Evolutionary conservation across 2,888 invertebrate genomes (phyloP).

Genomic region (Sarcophaga variegata): DNA sequence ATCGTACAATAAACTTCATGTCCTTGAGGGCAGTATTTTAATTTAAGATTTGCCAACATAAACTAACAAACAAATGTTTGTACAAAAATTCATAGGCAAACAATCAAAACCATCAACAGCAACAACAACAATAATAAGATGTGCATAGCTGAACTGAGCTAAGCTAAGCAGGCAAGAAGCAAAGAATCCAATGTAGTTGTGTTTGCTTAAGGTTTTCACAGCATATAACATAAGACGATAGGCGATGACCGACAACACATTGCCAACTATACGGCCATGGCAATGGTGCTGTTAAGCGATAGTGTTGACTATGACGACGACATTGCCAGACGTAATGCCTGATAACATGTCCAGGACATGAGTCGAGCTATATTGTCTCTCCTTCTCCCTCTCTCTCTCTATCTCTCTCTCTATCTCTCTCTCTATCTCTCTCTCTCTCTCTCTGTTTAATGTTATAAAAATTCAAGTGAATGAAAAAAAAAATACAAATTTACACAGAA

Average conservation of each 20-base stretch:
- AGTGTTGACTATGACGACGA: conserved; percentile 34
- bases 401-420: background rate
- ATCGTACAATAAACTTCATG: conserved; percentile 57
- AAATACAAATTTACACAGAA: background rate
- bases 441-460: conserved; percentile 23
- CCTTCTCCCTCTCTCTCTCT: background rate
- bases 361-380: conserved; percentile 37
- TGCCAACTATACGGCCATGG: background rate
- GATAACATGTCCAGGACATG: conserved; percentile 60
- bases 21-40: conserved; percentile 69
- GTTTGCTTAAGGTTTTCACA: conserved; percentile 61
- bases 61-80: conserved; percentile 65
- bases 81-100: conserved; percentile 65
- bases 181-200: background rate
- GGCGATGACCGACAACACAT: background rate
- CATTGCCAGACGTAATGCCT: conserved; percentile 51
- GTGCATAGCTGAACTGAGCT: background rate
- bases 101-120: conserved; percentile 51
- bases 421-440: background rate
- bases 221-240: background rate
- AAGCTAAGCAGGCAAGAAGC: conserved; percentile 17
- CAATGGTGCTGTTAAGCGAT: background rate
- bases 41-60: conserved; percentile 68
- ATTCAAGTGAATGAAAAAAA: conserved; percentile 32
- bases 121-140: background rate